phyloP scores from a whole-genome alignment of 2,888 invertebrate species.

The Pseudococcus jackbeardsleyi region DNA sequence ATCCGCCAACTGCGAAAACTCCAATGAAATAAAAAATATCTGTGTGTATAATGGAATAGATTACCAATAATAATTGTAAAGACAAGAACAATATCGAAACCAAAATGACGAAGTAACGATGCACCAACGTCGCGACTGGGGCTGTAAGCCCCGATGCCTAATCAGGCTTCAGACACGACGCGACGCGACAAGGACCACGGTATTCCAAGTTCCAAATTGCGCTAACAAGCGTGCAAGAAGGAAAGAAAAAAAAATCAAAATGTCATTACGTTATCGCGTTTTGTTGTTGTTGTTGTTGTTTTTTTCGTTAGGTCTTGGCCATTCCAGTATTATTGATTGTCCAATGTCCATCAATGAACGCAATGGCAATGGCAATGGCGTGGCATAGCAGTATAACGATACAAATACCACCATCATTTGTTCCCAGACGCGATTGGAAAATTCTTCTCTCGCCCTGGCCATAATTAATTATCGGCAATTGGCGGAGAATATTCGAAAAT shows the following conservation, averaged over 20 bases:
- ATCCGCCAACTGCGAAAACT: no score
- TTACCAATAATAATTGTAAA: not conserved
- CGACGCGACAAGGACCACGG: not conserved
- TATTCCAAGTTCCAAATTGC: slow-evolving; percentile 24
- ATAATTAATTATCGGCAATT: slow-evolving; percentile 63
- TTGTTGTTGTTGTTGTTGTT: not conserved
- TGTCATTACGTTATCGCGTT: slow-evolving; percentile 19
- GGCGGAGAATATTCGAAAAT: slow-evolving; percentile 50
- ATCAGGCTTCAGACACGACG: no score
- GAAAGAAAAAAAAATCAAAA: not conserved
- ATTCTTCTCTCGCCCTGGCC: slow-evolving; percentile 25
- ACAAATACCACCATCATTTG: not conserved
- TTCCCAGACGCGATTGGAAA: slow-evolving; percentile 51
- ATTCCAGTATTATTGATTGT: not conserved
- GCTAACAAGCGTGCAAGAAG: not conserved
- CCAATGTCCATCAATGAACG: not conserved
- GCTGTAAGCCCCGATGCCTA: not conserved
- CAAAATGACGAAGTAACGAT: not conserved
- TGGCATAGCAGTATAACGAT: not conserved
- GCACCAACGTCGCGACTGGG: not conserved
- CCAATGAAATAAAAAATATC: no score
- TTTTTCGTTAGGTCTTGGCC: not conserved
- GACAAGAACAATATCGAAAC: not conserved
- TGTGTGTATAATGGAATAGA: no score
- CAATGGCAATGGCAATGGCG: no score